Percentiles rank a stretch among this genome's conserved stretches.
Evolutionary conservation across 1,140 invertebrate genomes (phyloP).

Genomic region (Drosophila teissieri): DNA sequence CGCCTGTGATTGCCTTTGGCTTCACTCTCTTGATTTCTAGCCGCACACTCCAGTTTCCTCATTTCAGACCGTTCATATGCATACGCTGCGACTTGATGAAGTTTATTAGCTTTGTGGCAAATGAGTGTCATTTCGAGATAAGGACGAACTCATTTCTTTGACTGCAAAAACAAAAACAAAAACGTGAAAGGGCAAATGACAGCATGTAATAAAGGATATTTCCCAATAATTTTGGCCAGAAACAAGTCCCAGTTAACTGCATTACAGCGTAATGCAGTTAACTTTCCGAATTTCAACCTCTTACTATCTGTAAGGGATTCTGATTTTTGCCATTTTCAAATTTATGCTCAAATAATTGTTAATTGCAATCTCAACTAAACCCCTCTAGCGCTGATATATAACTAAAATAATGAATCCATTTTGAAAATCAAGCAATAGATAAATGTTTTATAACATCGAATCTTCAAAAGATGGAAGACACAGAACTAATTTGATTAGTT

Average conservation of each 20-base stretch:
- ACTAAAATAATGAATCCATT: constrained; percentile 25
- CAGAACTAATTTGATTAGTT: neutral
- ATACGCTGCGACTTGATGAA: neutral
- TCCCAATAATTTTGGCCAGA: neutral
- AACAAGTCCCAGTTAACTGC: neutral
- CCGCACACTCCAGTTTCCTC: neutral
- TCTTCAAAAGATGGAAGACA: constrained; percentile 2
- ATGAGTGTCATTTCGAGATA: constrained; percentile 5
- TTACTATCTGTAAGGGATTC: constrained; percentile 28
- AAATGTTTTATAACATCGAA: constrained; percentile 61
- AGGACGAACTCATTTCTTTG: constrained; percentile 9
- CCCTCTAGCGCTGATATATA: neutral
- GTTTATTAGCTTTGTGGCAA: constrained; percentile 26
- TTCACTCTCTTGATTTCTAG: constrained; percentile 11
- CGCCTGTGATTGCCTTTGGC: constrained; percentile 68
- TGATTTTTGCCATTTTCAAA: constrained; percentile 42
- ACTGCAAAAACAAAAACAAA: constrained; percentile 9
- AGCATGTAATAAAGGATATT: neutral
- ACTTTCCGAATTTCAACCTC: neutral
- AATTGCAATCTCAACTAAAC: constrained; percentile 6
- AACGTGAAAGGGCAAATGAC: neutral
- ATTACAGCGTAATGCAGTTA: neutral
- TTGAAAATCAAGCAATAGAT: constrained; percentile 66
- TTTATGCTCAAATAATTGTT: constrained; percentile 68
- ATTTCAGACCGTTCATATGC: constrained; percentile 1